Conservation (phyloP, 2,797 vertebrate genomes). For the Aulostomus chinensis region DNA sequence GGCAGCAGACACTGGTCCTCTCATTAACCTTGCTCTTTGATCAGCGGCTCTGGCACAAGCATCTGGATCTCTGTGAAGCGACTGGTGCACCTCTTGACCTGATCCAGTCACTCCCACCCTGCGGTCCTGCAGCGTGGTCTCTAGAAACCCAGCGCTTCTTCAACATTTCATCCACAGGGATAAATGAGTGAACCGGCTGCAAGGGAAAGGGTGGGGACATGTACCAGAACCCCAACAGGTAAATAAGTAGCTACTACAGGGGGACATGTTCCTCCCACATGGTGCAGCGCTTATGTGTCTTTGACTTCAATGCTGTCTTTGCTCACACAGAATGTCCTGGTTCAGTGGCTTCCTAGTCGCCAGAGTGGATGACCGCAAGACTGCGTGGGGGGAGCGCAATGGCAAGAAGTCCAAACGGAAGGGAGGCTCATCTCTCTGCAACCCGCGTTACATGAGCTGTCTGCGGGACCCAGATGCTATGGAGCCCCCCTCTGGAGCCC, state of each 20-base stretch:
- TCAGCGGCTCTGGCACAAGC: constrained; percentile 32
- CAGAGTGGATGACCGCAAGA: constrained; percentile 95
- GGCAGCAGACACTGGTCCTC: constrained; percentile 34
- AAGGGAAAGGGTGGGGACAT: constrained; percentile 78
- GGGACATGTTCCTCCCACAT: too few species aligned
- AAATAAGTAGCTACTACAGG: constrained; percentile 10
- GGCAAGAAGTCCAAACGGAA: constrained; percentile 92
- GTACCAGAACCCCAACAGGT: constrained; percentile 85
- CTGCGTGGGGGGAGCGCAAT: constrained; percentile 95
- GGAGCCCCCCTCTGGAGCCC: constrained; percentile 79
- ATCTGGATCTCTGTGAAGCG: constrained; percentile 42
- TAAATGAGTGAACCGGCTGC: constrained; percentile 81
- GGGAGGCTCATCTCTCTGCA: constrained; percentile 87
- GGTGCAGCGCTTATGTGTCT: background rate
- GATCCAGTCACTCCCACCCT: constrained; percentile 17
- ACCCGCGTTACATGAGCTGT: constrained; percentile 96
- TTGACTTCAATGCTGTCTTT: constrained; percentile 24
- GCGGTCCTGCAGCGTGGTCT: constrained; percentile 40
- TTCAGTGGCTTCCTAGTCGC: constrained; percentile 96
- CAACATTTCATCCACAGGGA: constrained; percentile 65
- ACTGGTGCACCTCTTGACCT: constrained; percentile 21
- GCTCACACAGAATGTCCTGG: constrained; percentile 91
- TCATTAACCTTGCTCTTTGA: constrained; percentile 42
- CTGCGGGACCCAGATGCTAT: constrained; percentile 91
- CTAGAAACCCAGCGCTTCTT: constrained; percentile 41